Evolutionary conservation across 1,140 invertebrate species (phyloP), one percentile per base, ranked within the genome.

Genomic region (Caenorhabditis inopinata): DNA sequence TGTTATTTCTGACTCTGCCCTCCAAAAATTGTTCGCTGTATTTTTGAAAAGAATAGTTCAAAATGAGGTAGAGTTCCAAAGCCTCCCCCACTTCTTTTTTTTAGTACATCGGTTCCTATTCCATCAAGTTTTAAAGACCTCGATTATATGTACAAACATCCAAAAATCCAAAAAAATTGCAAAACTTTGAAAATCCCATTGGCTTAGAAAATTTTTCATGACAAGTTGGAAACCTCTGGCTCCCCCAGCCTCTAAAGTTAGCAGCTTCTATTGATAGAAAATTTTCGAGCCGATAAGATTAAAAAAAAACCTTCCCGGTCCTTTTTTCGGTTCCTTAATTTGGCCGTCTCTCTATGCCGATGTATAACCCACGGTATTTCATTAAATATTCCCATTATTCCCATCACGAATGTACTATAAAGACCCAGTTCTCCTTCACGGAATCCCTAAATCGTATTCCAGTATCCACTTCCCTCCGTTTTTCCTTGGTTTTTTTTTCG

Each of bases 81-180:
- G 11, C 51, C 6, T 16, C n/a, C 25, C 51, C 5, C 38, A 42
- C 14, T 7, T 5, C 38, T 42, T 14, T 42, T 16, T 32, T n/a
- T n/a, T n/a, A n/a, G n/a, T n/a, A n/a, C n/a, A n/a, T n/a, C n/a
- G n/a, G n/a, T n/a, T 16, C 25, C 25, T 29, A 32, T 29, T n/a
- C 53, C 14, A 38, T 68, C n/a, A 42, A 11, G 7, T 21, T 18
- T 42, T 9, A 38, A 68, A 21, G n/a, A 38, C n/a, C 16, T 18
- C 35, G 5, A 29, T 58, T 68, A 42, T 68, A 68, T 68, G 58
- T 68, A 68, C 58, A 68, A 68, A 68, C 27, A 32, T 38, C 12
- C n/a, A 2, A 42, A 68, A 68, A 68, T 38, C n/a, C 25, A 68
- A 68, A 68, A 68, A 68, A 68, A 68, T 68, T 68, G 58, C 58